Conservation (phyloP, 2,888 invertebrate species). For the Brachyptera putata region DNA sequence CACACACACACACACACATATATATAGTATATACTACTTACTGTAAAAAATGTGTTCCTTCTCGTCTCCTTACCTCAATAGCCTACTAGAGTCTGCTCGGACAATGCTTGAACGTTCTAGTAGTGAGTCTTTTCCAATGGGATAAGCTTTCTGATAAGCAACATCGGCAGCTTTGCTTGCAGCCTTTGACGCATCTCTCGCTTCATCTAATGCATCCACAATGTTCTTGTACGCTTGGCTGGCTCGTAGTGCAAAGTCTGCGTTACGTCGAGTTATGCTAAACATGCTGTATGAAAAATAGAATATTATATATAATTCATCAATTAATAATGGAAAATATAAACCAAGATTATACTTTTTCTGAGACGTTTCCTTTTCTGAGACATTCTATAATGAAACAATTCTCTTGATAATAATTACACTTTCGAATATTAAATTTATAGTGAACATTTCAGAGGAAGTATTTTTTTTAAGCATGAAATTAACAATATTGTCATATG, state of each 20-base stretch:
- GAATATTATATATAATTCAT: conserved; percentile 4
- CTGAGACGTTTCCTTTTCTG: too few species aligned
- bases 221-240: conserved; percentile 69
- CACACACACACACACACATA: too few species aligned
- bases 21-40: too few species aligned
- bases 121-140: conserved; percentile 46
- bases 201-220: conserved; percentile 63
- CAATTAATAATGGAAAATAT: background rate
- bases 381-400: too few species aligned
- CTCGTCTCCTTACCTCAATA: too few species aligned
- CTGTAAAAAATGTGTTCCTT: too few species aligned
- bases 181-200: conserved; percentile 57
- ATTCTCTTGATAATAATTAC: too few species aligned
- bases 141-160: conserved; percentile 40
- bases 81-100: conserved; percentile 48
- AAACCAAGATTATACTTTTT: too few species aligned
- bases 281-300: conserved; percentile 51
- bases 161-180: conserved; percentile 53
- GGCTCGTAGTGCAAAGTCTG: conserved; percentile 58
- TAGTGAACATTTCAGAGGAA: too few species aligned
- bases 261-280: conserved; percentile 57
- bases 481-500: too few species aligned
- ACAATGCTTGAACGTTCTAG: conserved; percentile 52
- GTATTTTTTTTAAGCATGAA: too few species aligned
- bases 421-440: too few species aligned